These are phyloP conservation scores for Scomber colias DNA, from an alignment of 2,113 vertebrate species.

Conservation along the genomic window DNA sequence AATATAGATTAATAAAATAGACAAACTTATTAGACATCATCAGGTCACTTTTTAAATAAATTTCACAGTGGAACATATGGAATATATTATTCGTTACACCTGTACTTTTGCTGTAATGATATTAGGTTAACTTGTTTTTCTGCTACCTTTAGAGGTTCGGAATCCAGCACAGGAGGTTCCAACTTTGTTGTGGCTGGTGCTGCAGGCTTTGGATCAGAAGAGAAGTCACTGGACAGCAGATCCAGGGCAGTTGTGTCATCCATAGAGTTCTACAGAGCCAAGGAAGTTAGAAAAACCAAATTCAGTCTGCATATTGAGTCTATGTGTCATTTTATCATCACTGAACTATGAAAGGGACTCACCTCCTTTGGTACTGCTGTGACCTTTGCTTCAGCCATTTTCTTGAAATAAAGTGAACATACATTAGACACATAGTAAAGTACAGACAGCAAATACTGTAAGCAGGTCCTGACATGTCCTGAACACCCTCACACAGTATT, in stretches of 20 bases:
- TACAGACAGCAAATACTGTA: not conserved
- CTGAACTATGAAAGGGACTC: not conserved
- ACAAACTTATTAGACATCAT: not conserved
- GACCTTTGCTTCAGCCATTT: constrained; percentile 59
- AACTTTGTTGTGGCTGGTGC: constrained; percentile 31
- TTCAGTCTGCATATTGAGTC: not conserved
- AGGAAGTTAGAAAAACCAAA: not conserved
- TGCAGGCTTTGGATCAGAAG: not conserved
- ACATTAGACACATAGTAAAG: constrained; percentile 1
- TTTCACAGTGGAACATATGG: no score
- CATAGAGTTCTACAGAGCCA: constrained; percentile 56
- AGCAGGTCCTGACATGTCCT: not conserved
- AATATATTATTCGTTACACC: no score
- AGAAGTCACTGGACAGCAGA: constrained; percentile 78
- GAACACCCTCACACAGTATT: no score
- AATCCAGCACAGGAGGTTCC: constrained; percentile 55
- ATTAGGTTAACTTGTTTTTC: not conserved
- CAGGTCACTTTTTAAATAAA: not conserved
- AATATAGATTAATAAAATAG: not conserved
- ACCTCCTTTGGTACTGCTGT: constrained; percentile 70
- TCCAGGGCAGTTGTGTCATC: constrained; percentile 78
- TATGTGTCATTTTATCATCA: not conserved
- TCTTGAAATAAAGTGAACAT: constrained; percentile 53
- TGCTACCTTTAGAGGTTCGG: constrained; percentile 71
- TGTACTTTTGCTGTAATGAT: no score